These are phyloP conservation scores for Solenopsis invicta DNA, from an alignment of 1,140 invertebrate genomes.

Conservation along the genomic window DNA sequence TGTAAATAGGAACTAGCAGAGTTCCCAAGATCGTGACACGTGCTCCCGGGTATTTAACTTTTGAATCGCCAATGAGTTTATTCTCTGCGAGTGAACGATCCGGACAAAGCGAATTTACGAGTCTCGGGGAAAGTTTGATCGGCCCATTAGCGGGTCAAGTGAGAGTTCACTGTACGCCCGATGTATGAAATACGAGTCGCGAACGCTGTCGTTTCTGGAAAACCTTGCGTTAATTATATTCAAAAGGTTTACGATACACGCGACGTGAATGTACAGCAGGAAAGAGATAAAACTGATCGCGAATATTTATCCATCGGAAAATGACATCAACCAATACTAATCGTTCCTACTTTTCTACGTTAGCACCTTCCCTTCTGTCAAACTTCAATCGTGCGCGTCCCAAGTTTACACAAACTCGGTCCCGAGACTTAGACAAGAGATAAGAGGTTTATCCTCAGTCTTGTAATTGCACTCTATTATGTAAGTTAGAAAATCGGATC, in stretches of 20 bases:
- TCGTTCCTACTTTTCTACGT: background rate
- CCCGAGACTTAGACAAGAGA: background rate
- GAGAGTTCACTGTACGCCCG: conserved; percentile 57
- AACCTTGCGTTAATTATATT: background rate
- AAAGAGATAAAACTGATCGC: background rate
- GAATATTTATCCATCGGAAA: background rate
- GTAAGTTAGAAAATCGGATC: conserved; percentile 25
- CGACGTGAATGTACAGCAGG: background rate
- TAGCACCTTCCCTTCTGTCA: background rate
- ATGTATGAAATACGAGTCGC: background rate
- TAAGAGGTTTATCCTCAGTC: background rate
- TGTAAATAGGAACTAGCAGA: background rate
- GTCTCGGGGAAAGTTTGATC: conserved; percentile 57
- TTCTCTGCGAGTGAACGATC: conserved; percentile 9
- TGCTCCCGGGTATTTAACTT: conserved; percentile 33
- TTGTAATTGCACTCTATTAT: conserved; percentile 15
- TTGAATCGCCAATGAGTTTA: conserved; percentile 16
- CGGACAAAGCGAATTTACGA: conserved; percentile 26
- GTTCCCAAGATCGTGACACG: conserved; percentile 8
- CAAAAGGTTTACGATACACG: background rate
- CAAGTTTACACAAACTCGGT: background rate
- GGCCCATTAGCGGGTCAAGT: conserved; percentile 38
- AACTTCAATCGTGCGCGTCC: conserved; percentile 11
- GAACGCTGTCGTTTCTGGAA: background rate
- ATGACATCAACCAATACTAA: background rate